Evolutionary conservation across 2,113 vertebrate genomes (phyloP), one percentile per base, ranked within the genome.

Genomic region (Morone saxatilis): DNA sequence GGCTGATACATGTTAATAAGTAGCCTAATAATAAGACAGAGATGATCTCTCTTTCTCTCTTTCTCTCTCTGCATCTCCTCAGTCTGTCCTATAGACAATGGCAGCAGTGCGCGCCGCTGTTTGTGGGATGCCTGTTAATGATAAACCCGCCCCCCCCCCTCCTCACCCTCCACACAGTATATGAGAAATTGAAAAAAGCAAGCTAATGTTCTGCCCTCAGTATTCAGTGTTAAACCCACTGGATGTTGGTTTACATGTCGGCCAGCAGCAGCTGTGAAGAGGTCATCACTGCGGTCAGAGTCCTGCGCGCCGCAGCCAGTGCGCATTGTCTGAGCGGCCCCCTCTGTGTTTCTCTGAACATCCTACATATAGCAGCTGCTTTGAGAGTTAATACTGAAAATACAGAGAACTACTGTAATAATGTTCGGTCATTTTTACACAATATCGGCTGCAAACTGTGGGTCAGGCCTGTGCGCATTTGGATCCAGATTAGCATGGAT

Each of bases 1-100:
- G 63, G 4, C 85, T 67, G 70, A 78, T 62, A 22, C 63, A 11
- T 22, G 93, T 94, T 94, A 94, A 95, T 94, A 81, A 94, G 89
- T 92, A 94, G 87, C 91, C 88, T 92, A 88, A 92, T 92, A 93
- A 90, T 74, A 47, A 82, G 57, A 20, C 20, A 45, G 5, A 54
- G 59, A 88, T 72, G 68, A 70, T 13, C 41, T 17, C 12, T 36
- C 51, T 9, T n/a, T 71, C 43, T 48, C 53, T 17, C 38, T 12
- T 59, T 22, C 38, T 59, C 56, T 56, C 31, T 31, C 31, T 31
- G 31, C 31, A 31, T 31, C 2, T 31, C 2, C 31, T 31, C 31
- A 31, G 9, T 62, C 36, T 73, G 38, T 71, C 53, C 31, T 56
- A 80, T 87, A 92, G 80, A 84, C 86, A 86, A 80, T 79, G 75